Base-by-base conservation (phyloP, 2,113 vertebrate species). In the Chloropsis hardwickii region DNA sequence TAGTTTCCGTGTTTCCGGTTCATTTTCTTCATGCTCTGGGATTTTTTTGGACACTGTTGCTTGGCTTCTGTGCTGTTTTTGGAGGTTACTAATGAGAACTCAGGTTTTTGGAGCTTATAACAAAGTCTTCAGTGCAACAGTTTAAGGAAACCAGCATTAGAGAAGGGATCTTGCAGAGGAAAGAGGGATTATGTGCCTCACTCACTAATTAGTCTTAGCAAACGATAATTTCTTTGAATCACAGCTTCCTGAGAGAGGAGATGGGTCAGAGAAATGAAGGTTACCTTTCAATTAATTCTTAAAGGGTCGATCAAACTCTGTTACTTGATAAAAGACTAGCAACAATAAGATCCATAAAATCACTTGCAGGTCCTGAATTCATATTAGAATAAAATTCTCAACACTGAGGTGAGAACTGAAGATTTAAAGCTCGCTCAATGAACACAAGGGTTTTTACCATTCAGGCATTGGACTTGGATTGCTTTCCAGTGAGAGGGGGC, bases 31-130 rank as follows among this genome's bases (percentile, higher is more conserved):
- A 73, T 78, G 47, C 84, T 27, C 72, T 50, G 62, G 71, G 81
- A 50, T 54, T 61, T 69, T 57, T 82, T 90, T 73, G 80, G 88
- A 54, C 54, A 20, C 65, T 33, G 48, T 78, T 73, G 54, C 83
- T 90, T 61, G 86, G 72, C 70, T 92, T 86, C 83, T 62, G 54
- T 29, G 12, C 67, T 44, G 31, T 84, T 92, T 76, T 92, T 40
- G 72, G 3, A 33, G 86, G 95, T 95, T 84, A 62, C 88, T 95
- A 93, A 93, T 91, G 76, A 95, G 92, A 90, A 18, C 69, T 74
- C 27, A 0, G 64, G 82, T 91, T 91, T 91, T 88, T 93, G 86
- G 88, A 90, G 80, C 58, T 92, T 69, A 8, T 23, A 77, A 79
- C 37, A 61, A 72, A 90, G 88, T 91, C 81, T 72, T 81, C 27